Evolutionary conservation across 2,888 invertebrate species (phyloP).

Genomic region (Zele albiditarsus): DNA sequence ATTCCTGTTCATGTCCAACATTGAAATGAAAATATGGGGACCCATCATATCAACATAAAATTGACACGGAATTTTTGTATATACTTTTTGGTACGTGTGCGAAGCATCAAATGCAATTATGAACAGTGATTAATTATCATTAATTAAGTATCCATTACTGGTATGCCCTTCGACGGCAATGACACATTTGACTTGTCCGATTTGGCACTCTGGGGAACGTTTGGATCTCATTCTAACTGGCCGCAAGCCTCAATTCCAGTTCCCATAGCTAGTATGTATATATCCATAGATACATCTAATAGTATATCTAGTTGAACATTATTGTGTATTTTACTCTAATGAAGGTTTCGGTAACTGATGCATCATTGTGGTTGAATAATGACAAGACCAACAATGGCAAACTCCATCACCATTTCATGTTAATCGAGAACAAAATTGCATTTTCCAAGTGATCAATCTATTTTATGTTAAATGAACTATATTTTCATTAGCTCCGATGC

Average conservation of each 20-base stretch:
- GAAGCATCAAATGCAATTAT: neutral
- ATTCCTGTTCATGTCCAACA: no score
- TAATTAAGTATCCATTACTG: conserved; percentile 30
- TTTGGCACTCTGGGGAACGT: conserved; percentile 26
- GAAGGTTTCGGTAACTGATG: conserved; percentile 14
- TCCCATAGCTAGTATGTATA: conserved; percentile 13
- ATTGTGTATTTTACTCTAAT: neutral
- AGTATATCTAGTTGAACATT: neutral
- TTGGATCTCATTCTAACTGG: conserved; percentile 13
- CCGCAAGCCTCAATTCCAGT: conserved; percentile 31
- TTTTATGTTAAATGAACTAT: neutral
- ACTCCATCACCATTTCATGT: neutral
- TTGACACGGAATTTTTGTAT: no score
- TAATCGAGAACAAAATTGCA: neutral
- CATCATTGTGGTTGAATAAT: conserved; percentile 9
- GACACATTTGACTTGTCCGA: conserved; percentile 31
- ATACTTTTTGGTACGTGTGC: neutral
- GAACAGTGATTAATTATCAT: conserved; percentile 3
- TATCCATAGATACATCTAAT: neutral
- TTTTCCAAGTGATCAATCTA: neutral
- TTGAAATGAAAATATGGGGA: no score
- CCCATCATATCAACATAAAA: no score
- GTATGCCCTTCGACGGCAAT: neutral
- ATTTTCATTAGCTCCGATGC: neutral
- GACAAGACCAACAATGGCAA: neutral